Evolutionary conservation across 2,888 invertebrate species (phyloP), one percentile per base, ranked within the genome.

Genomic region (Cantharis lateralis): DNA sequence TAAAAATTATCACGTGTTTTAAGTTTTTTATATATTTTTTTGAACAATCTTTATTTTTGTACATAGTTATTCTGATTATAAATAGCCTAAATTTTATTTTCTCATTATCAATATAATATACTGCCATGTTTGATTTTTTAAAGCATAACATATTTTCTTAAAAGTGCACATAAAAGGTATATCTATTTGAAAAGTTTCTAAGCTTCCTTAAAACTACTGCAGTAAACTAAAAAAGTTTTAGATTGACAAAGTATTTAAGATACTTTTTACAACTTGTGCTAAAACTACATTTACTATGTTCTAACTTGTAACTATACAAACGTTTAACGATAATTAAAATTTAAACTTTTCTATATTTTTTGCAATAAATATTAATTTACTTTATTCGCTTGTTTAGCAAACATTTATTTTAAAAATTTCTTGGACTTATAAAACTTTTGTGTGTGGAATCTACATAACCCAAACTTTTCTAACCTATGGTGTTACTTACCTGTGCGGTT

Each of bases 401-500:
- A 48, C 7, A n/a, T 48, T 48, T 7, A 7, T 48, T 48, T 48
- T 7, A 9, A 48, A n/a, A n/a, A 2, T n/a, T 48, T 48, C 48
- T 48, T 32, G 9, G n/a, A 48, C 4, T 1, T 28, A 3, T 28
- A 28, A 32, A 32, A 32, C 11, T 7, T 48, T 48, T 48, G n/a
- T 48, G n/a, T 48, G 75, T 75, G 66, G 66, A 72, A 75, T 78
- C 73, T 78, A 75, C 76, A 78, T 78, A 78, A 78, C 71, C 18
- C 74, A 71, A 68, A 61, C 48, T 48, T 71, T 26, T 68, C 64
- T 64, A 70, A 76, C 73, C 76, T 64, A 71, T 78, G 75, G 76
- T 79, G 78, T 76, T 81, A 78, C 77, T 79, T 48, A 79, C 80
- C 76, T 78, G 75, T 71, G 73, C 80, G 79, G 80, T 72, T 76